These are phyloP conservation scores for Zaprionus gabonicus DNA, from an alignment of 1,140 invertebrate genomes.

Conservation along the genomic window DNA sequence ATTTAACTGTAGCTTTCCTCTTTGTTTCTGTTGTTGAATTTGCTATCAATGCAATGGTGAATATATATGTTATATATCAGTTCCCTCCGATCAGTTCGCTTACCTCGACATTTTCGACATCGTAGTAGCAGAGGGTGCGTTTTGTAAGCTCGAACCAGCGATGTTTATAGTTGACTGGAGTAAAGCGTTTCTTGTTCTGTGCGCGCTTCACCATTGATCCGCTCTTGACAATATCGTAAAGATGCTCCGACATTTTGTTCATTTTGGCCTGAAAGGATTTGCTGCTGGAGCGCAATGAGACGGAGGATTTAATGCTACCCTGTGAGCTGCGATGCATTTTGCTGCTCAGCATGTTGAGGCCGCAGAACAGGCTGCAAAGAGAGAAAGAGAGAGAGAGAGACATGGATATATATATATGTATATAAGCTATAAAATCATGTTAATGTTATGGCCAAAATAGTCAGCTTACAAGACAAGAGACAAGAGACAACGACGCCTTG, in stretches of 20 bases:
- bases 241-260: constrained; percentile 76
- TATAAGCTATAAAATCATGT: constrained; percentile 36
- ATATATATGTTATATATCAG: not conserved
- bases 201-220: constrained; percentile 94
- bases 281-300: constrained; percentile 67
- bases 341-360: constrained; percentile 53
- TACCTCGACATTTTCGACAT: constrained; percentile 90
- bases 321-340: constrained; percentile 61
- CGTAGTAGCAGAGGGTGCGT: constrained; percentile 91
- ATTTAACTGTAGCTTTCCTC: too few relatives aligned
- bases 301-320: constrained; percentile 70
- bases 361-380: constrained; percentile 6
- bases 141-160: constrained; percentile 93
- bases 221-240: constrained; percentile 85
- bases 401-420: not conserved
- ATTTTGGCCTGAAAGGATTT: constrained; percentile 80
- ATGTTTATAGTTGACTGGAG: constrained; percentile 93
- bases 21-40: too few relatives aligned
- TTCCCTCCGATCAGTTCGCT: constrained; percentile 64
- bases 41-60: too few relatives aligned
- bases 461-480: constrained; percentile 61
- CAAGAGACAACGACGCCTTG: constrained; percentile 52
- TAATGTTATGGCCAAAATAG: constrained; percentile 51
- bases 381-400: constrained; percentile 2
- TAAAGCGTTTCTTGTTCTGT: constrained; percentile 94